Base-by-base conservation (phyloP, 2,797 vertebrate genomes). In the Apogon talboti region DNA sequence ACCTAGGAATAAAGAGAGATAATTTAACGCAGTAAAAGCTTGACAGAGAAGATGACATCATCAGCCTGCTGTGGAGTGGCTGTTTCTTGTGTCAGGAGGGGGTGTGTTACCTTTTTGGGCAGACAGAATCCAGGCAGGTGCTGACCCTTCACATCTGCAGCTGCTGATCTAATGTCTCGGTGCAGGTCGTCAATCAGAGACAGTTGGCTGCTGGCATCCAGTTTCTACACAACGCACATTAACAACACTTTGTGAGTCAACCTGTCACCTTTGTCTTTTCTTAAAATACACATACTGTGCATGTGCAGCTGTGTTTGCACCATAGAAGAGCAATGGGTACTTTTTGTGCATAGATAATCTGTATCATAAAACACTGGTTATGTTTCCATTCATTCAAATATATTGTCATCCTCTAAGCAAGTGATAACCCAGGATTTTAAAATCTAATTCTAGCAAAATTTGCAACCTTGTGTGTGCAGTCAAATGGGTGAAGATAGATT, bases 41-140 rank as follows among this genome's bases (percentile, higher is more conserved):
- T 30, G 4, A 35, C 19, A 42, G 13, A 40, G 6, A 53, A n/a
- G 13, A 57, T 44, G 41, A 62, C 41, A 24, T 46, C 24, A 48
- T 2, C 1, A 46, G 24, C 24, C 24, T 44, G 30, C 18, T 60
- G 11, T 40, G 2, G 14, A 15, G 11, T 28, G 16, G n/a, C 21
- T 47, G 21, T 46, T 64, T 0, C 19, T 10, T 48, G 33, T 28
- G 10, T 49, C 35, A 61, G 9, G 1, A 53, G 2, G 46, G 44
- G 12, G 3, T 4, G 14, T 46, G 60, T 92, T 83, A 98, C 98
- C 96, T 97, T 99, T 90, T 97, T 99, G 1, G 97, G 96, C 79
- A 99, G 94, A 89, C 98, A 99, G 93, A 99, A 99, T 35, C 98
- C 98, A 0, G 97, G 96, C 43, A 99, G 94, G 0, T 98, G 94